phyloP scores from a whole-genome alignment of 2,888 invertebrate species.

The Polymixis flavicincta region DNA sequence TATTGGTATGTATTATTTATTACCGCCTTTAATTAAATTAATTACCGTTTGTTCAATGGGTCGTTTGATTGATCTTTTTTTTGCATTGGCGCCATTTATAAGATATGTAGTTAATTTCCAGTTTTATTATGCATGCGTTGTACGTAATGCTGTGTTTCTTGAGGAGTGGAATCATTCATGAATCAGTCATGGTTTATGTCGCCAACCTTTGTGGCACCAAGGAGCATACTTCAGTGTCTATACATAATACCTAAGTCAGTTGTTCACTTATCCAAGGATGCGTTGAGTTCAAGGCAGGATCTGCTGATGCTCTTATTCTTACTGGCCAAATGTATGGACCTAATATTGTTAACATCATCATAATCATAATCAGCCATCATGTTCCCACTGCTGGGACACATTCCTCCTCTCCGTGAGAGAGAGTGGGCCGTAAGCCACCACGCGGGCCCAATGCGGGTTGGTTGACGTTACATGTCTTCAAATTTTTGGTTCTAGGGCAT shows the following conservation, averaged over 20 bases:
- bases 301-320: too few species aligned
- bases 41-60: slow-evolving; percentile 37
- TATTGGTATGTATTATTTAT: slow-evolving; percentile 47
- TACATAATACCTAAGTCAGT: background rate
- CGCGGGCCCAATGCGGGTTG: too few species aligned
- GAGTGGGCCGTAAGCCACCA: too few species aligned
- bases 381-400: too few species aligned
- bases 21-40: slow-evolving; percentile 43
- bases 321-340: background rate
- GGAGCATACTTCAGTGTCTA: slow-evolving; percentile 7
- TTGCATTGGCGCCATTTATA: slow-evolving; percentile 22
- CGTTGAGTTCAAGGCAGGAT: background rate
- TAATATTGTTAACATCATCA: too few species aligned
- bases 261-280: background rate
- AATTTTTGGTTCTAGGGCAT: too few species aligned
- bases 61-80: slow-evolving; percentile 14
- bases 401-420: too few species aligned
- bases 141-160: slow-evolving; percentile 17
- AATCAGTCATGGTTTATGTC: slow-evolving; percentile 48
- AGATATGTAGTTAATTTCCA: slow-evolving; percentile 26
- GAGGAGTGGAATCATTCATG: slow-evolving; percentile 30
- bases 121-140: slow-evolving; percentile 30
- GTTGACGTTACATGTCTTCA: too few species aligned
- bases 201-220: slow-evolving; percentile 32
- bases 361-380: too few species aligned